Evolutionary conservation across 2,113 vertebrate genomes (phyloP).

Genomic region (Cairina moschata): DNA sequence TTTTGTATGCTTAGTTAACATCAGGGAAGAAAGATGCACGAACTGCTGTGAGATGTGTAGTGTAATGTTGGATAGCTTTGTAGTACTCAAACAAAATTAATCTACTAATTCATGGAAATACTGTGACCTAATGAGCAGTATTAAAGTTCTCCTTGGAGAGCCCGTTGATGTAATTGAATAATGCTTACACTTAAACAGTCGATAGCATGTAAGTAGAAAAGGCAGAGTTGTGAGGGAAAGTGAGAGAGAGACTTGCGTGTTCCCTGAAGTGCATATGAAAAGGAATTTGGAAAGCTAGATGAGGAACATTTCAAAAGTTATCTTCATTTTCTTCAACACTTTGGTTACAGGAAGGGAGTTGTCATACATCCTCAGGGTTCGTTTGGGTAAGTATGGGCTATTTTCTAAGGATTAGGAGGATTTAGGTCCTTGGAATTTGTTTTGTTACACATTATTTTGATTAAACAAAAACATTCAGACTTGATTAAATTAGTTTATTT

Average conservation of each 20-base stretch:
- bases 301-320: constrained; percentile 47
- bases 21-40: background rate
- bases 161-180: background rate
- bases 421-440: constrained; percentile 73
- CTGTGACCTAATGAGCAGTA: background rate
- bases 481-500: constrained; percentile 51
- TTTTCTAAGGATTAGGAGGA: constrained; percentile 65
- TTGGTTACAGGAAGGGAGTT: constrained; percentile 37
- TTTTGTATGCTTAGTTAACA: background rate
- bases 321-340: constrained; percentile 8
- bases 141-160: constrained; percentile 30
- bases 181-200: background rate
- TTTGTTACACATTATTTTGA: constrained; percentile 72
- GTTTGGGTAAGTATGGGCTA: constrained; percentile 55
- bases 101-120: constrained; percentile 16
- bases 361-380: constrained; percentile 38
- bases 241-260: background rate
- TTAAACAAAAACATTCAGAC: constrained; percentile 69
- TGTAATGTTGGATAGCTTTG: background rate
- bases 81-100: background rate
- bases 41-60: background rate
- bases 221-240: background rate
- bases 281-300: constrained; percentile 42
- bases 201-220: constrained; percentile 36
- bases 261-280: constrained; percentile 64